Evolutionary conservation across 2,797 vertebrate species (phyloP), one percentile per base, ranked within the genome.

Genomic region (Phoxinus dragarum): DNA sequence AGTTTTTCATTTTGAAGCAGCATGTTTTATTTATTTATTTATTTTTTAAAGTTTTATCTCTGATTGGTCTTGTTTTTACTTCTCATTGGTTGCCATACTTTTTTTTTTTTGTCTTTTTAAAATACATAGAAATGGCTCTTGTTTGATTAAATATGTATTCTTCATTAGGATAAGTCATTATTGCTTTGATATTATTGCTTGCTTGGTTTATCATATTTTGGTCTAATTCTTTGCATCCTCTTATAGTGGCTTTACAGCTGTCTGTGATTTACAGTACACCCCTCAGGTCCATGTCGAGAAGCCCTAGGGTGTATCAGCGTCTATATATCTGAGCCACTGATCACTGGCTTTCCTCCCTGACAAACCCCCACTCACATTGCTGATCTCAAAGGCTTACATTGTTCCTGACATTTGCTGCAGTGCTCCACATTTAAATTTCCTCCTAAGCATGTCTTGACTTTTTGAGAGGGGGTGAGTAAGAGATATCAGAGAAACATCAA

Each of bases 381-480:
- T 61, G 80, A 82, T 75, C 86, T 89, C 88, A 87, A 88, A 86
- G 84, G 66, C 84, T 49, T 82, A 83, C 89, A 87, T 89, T 90
- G 89, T 88, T 87, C 73, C 86, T 91, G 89, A 89, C 91, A 89
- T 89, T 91, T 90, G 89, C 86, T 79, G 85, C 81, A 82, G 59
- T 85, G 85, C 83, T 84, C 73, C 81, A 81, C 87, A 89, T 89
- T 88, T 86, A 80, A 86, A 90, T 89, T 89, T 90, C 82, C 86
- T 90, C 90, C 84, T 86, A 84, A 89, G 87, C 90, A 78, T 82
- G 79, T 84, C 86, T 81, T 91, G 89, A 90, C 86, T 90, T 89
- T 91, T 90, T 49, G 74, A 84, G 64, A 44, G 61, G 64, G 17
- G 52, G 71, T 56, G 61, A 44, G 21, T 23, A 77, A 67, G 44